phyloP scores from a whole-genome alignment of 2,113 vertebrate genomes.

The Cisticola juncidis region DNA sequence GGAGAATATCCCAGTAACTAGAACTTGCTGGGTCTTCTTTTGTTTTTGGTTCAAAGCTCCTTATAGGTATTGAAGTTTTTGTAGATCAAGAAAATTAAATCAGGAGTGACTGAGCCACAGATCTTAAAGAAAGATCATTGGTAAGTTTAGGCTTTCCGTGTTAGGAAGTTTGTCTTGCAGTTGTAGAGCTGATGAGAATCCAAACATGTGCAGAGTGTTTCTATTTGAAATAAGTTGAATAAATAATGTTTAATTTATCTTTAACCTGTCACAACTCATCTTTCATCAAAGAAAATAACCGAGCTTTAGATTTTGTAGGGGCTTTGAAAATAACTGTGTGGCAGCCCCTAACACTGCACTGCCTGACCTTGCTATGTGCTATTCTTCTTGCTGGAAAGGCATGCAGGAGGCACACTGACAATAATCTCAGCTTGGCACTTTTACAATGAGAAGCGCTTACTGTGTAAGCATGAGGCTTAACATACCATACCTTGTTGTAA shows the following conservation, averaged over 20 bases:
- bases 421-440: neutral
- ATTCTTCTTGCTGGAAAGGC: neutral
- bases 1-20: neutral
- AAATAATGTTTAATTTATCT: neutral
- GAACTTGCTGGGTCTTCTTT: neutral
- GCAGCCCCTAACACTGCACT: neutral
- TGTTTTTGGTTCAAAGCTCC: neutral
- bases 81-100: neutral
- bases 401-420: neutral
- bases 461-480: neutral
- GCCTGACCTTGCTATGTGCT: neutral
- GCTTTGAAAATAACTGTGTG: neutral
- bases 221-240: neutral
- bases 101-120: neutral
- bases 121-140: neutral
- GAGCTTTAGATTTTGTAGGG: neutral
- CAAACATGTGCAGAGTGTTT: neutral
- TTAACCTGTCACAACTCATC: neutral
- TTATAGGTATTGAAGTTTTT: neutral
- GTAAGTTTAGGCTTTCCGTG: neutral
- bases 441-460: neutral
- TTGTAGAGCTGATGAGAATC: neutral
- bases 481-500: neutral
- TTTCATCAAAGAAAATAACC: neutral
- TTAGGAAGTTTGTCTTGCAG: neutral